Evolutionary conservation across 2,888 invertebrate genomes (phyloP).

Genomic region (Branchinecta sandiegonensis): DNA sequence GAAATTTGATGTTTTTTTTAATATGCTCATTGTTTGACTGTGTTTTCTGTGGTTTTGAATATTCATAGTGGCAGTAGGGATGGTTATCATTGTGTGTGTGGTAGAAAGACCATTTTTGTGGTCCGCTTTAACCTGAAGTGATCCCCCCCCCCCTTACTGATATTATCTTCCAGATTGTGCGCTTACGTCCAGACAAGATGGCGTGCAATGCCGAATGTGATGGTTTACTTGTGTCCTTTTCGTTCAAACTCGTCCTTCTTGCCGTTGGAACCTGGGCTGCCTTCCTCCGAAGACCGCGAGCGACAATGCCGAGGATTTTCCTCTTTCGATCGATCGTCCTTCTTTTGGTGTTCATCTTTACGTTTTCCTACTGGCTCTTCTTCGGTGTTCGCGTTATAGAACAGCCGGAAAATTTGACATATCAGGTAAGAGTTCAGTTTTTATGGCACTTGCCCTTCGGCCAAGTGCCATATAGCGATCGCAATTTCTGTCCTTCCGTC

Average conservation of each 20-base stretch:
- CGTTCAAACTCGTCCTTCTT: conserved; percentile 75
- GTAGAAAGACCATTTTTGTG: too few species aligned
- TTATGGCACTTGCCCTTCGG: too few species aligned
- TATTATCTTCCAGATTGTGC: conserved; percentile 20
- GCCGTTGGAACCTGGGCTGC: conserved; percentile 85
- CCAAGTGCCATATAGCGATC: too few species aligned
- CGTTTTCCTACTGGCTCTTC: conserved; percentile 95
- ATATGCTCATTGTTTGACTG: too few species aligned
- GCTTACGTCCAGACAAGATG: conserved; percentile 34
- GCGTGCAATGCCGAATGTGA: conserved; percentile 86
- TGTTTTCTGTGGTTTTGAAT: too few species aligned
- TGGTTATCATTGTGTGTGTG: too few species aligned
- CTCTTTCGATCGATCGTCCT: conserved; percentile 78
- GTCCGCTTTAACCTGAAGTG: background rate
- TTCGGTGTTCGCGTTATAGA: conserved; percentile 67
- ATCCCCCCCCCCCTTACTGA: too few species aligned
- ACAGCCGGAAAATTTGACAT: conserved; percentile 30
- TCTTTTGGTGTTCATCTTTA: conserved; percentile 72
- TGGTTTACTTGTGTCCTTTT: conserved; percentile 75
- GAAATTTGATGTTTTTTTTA: too few species aligned
- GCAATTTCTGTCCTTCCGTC: too few species aligned
- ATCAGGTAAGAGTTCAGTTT: conserved; percentile 24
- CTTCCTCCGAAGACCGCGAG: conserved; percentile 65
- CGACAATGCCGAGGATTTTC: conserved; percentile 80
- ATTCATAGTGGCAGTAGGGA: too few species aligned